Percentiles rank a stretch among this genome's conserved stretches.
phyloP scores from a whole-genome alignment of 1,140 invertebrate species.

The Drosophila kurseongensis region DNA sequence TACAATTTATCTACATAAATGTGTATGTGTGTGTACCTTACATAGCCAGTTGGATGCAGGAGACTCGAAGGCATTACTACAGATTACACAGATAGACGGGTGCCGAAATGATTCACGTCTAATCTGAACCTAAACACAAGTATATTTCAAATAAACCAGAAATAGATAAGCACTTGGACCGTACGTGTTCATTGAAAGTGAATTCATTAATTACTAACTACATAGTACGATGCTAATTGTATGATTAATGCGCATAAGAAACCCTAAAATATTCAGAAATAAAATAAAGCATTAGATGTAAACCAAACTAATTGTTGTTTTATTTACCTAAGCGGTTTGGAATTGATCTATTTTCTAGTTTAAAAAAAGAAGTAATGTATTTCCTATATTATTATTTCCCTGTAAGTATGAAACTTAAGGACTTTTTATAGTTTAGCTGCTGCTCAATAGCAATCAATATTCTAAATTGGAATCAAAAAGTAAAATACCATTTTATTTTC shows the following conservation, averaged over 20 bases:
- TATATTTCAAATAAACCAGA: conserved; percentile 39
- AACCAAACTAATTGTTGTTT: conserved; percentile 46
- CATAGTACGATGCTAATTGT: conserved; percentile 72
- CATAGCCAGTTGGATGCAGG: conserved; percentile 42
- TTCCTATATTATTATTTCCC: too few species aligned
- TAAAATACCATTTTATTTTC: too few species aligned
- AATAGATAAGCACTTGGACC: conserved; percentile 19
- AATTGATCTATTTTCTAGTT: too few species aligned
- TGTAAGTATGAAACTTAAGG: too few species aligned
- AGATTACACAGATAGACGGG: conserved; percentile 13
- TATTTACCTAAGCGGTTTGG: background rate
- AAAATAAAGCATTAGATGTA: conserved; percentile 82
- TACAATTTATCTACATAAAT: conserved; percentile 52
- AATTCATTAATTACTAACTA: conserved; percentile 71
- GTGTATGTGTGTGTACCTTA: conserved; percentile 59
- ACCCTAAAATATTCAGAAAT: conserved; percentile 70
- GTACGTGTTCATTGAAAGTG: conserved; percentile 40
- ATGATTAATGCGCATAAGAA: conserved; percentile 71
- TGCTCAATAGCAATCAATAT: background rate
- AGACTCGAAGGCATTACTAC: conserved; percentile 29
- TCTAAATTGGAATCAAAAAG: too few species aligned
- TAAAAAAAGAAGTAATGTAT: too few species aligned
- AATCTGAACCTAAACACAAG: conserved; percentile 16
- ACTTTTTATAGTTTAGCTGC: background rate
- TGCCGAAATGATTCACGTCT: background rate